Conservation (phyloP, 1,140 invertebrate genomes). For the Odontomachus brunneus region DNA sequence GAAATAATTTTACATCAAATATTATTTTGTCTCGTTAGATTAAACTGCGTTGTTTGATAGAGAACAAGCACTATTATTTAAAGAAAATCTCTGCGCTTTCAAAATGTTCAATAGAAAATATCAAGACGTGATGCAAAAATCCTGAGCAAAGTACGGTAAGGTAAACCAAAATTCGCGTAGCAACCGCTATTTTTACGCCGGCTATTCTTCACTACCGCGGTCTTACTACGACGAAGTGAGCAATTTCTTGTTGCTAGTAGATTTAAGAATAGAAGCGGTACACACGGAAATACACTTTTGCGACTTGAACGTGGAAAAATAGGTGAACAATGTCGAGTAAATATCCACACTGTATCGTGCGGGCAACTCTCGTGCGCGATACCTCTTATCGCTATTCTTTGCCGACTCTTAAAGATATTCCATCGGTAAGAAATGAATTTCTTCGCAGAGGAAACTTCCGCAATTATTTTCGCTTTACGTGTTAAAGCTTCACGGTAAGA, state of each 20-base stretch:
- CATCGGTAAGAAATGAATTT: conserved; percentile 22
- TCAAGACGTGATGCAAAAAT: neutral
- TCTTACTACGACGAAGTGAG: conserved; percentile 22
- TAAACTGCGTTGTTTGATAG: no score
- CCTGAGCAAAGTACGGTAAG: neutral
- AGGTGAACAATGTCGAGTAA: conserved; percentile 43
- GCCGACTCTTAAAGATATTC: conserved; percentile 39
- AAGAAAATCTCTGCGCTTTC: no score
- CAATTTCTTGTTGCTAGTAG: conserved; percentile 1
- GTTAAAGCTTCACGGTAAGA: neutral
- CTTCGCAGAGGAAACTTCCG: neutral
- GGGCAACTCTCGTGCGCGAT: conserved; percentile 13
- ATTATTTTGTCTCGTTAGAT: no score
- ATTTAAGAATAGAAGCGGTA: conserved; percentile 31
- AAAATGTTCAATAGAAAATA: neutral
- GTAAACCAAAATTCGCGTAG: neutral
- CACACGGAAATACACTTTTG: conserved; percentile 12
- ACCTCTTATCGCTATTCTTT: conserved; percentile 24
- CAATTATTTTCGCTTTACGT: neutral
- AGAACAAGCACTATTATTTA: no score
- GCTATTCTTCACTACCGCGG: neutral
- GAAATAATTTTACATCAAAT: no score
- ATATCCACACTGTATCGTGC: conserved; percentile 23
- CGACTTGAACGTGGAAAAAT: conserved; percentile 36
- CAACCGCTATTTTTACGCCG: neutral